A percentile compares a stretch with the other conserved stretches of the same genome.
Conservation (phyloP, 1,140 invertebrate genomes). For the Tetramorium alpestre region DNA sequence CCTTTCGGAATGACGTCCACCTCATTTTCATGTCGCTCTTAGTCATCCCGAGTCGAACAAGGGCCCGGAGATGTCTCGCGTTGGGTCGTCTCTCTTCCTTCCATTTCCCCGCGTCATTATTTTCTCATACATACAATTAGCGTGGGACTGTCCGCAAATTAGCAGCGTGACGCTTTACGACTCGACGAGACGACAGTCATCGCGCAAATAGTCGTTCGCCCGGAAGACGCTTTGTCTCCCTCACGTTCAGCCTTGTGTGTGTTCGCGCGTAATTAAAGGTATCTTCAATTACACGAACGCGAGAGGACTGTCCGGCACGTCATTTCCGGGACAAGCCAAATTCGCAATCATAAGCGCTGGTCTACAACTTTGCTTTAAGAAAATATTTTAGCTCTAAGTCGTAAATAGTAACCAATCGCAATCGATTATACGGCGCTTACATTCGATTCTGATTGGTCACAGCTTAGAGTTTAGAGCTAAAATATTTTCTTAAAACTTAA, state of each 20-base stretch:
- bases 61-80: not conserved
- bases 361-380: too few species aligned
- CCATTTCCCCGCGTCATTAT: slow-evolving; percentile 17
- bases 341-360: not conserved
- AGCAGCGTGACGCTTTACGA: slow-evolving; percentile 65
- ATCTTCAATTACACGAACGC: slow-evolving; percentile 44
- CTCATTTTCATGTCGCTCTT: slow-evolving; percentile 42
- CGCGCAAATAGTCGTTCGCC: slow-evolving; percentile 30
- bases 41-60: slow-evolving; percentile 38
- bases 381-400: too few species aligned
- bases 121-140: slow-evolving; percentile 72
- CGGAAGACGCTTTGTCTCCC: slow-evolving; percentile 37
- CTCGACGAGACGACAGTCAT: slow-evolving; percentile 51
- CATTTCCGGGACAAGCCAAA: not conserved
- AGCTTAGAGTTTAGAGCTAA: too few species aligned
- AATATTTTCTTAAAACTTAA: too few species aligned
- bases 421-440: too few species aligned
- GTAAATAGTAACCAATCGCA: too few species aligned
- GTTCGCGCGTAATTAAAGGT: not conserved
- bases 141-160: slow-evolving; percentile 67
- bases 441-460: too few species aligned
- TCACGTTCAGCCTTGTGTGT: not conserved
- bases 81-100: not conserved
- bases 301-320: not conserved
- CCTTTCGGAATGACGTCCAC: not conserved